A percentile compares a stretch with the other conserved stretches of the same genome.
phyloP scores from a whole-genome alignment of 2,113 vertebrate species.

The Eupsittula cactorum region DNA sequence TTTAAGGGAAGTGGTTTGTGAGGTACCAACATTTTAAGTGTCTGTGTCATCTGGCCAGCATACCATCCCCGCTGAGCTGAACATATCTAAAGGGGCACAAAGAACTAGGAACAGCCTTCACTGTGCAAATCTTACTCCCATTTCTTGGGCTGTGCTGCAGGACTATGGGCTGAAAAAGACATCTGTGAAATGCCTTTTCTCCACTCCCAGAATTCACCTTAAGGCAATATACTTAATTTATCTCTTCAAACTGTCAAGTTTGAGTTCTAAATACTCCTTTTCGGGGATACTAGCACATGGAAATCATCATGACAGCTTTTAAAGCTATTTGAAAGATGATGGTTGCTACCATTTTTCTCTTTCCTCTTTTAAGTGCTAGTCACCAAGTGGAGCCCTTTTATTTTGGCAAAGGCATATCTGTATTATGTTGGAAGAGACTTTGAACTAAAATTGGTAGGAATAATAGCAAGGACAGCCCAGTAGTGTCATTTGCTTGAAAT shows the following conservation, averaged over 20 bases:
- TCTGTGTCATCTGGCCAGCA: not conserved
- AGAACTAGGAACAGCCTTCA: not conserved
- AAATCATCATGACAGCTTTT: not conserved
- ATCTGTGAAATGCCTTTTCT: not conserved
- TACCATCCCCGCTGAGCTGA: not conserved
- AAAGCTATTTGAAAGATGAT: not conserved
- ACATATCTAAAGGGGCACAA: not conserved
- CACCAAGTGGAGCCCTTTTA: not conserved
- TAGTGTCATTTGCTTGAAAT: not conserved
- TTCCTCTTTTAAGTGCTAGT: conserved; percentile 26
- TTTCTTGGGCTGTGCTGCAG: not conserved
- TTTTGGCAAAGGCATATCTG: not conserved
- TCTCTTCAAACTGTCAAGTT: not conserved
- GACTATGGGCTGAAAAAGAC: not conserved
- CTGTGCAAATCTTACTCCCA: not conserved
- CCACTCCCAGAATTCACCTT: not conserved
- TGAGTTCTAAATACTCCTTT: not conserved
- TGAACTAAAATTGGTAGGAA: not conserved
- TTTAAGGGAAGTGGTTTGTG: not conserved
- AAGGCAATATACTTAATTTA: not conserved
- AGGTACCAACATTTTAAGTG: not conserved
- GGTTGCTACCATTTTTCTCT: conserved; percentile 19
- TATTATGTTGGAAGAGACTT: not conserved
- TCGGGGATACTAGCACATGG: not conserved
- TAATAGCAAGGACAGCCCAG: not conserved